Base-by-base conservation (phyloP, 2,888 invertebrate genomes). In the Eledone cirrhosa region DNA sequence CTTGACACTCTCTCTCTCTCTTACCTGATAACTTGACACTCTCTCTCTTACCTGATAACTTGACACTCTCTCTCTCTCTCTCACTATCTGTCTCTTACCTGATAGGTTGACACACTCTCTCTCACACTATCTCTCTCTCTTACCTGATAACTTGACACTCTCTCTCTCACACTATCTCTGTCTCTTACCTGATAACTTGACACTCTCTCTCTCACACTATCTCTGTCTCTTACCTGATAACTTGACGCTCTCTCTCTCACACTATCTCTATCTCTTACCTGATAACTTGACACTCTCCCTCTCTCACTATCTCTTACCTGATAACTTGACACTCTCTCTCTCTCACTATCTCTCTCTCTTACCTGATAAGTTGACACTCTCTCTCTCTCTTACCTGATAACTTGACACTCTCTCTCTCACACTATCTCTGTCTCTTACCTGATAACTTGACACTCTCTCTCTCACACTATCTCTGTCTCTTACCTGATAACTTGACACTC, bases 1-100 rank as follows among this genome's bases (percentile, higher is more conserved):
- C 14, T 82, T 77, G 47, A 90, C 85, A 77, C 87, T 86, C 48
- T 33, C 5, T 33, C 8, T 33, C 33, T 41, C 41, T 41, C 77
- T 77, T 79, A 88, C 88, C 89, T 84, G 85, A 85, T 8, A 90
- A 83, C 14, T 82, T 77, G 47, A 90, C 85, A 77, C 87, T 86
- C 48, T 33, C 5, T 33, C 8, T 41, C 77, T 77, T 79, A 88
- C 88, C 89, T 84, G 85, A 85, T 8, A 90, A 83, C 14, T 82
- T 77, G 47, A 90, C 85, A 77, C 87, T 86, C 48, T 33, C 5
- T 33, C 8, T 33, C 33, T 41, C 41, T 41, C 8, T n/a, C n/a
- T n/a, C n/a, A n/a, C n/a, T n/a, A n/a, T n/a, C n/a, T n/a, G n/a
- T 2, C 8, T 41, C 77, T 77, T 79, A 88, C 88, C 89, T 84